Evolutionary conservation across 2,113 vertebrate species (phyloP).

Genomic region (Triplophysa rosa): DNA sequence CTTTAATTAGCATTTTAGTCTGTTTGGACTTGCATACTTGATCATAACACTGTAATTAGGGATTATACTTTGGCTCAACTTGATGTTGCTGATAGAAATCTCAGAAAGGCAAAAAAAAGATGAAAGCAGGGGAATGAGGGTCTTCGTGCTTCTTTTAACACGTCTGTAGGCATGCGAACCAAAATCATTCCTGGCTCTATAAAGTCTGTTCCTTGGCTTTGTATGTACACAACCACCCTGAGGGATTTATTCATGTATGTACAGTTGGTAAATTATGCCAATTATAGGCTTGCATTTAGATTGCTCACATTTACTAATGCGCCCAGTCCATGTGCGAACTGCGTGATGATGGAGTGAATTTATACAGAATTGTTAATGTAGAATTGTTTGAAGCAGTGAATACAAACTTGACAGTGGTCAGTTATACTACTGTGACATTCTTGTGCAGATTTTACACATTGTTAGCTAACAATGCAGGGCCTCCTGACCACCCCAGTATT

Average conservation of each 20-base stretch:
- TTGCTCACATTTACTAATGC: conserved; percentile 1
- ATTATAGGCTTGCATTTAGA: background rate
- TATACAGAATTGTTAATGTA: background rate
- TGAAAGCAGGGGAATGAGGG: conserved; percentile 29
- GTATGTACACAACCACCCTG: background rate
- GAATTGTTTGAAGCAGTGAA: background rate
- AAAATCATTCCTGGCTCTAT: background rate
- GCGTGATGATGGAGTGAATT: background rate
- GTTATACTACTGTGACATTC: background rate
- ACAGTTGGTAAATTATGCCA: background rate
- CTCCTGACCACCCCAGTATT: no score
- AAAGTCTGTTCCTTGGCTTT: background rate
- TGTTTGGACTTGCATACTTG: conserved; percentile 41
- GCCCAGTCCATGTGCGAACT: background rate
- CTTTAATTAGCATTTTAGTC: conserved; percentile 29
- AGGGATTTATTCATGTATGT: conserved; percentile 13
- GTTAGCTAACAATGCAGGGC: no score
- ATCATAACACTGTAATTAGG: conserved; percentile 22
- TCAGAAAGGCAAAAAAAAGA: conserved; percentile 51
- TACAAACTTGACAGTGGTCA: background rate
- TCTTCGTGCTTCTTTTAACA: conserved; percentile 16
- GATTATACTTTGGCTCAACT: conserved; percentile 16
- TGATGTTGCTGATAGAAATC: conserved; percentile 39
- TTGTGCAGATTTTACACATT: background rate
- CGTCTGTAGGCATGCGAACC: background rate